A percentile compares a stretch with the other conserved stretches of the same genome.
Evolutionary conservation across 2,113 vertebrate species (phyloP).

Genomic region (pig (Sus scrofa)): T2T-Sscrofa CM000829.6:22445001-22445500

Average conservation of each 20-base stretch:
- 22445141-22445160: neutral
- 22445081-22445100: neutral
- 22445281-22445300: accelerated
- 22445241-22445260: accelerated
- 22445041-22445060: neutral
- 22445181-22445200: neutral
- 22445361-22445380: too few relatives aligned
- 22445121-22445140: conserved; percentile 12
- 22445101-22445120: neutral
- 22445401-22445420: neutral
- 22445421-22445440: too few relatives aligned
- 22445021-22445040: neutral
- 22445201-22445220: accelerated
- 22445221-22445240: accelerated
- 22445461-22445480: neutral
- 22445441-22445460: neutral
- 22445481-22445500: neutral
- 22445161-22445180: accelerated
- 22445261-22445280: accelerated
- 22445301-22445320: neutral
- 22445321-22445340: neutral
- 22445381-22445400: neutral
- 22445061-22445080: neutral
- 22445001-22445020: neutral
- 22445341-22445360: too few relatives aligned